phyloP scores from a whole-genome alignment of 23 tunicate genomes.

The Botrylloides violaceus region DNA sequence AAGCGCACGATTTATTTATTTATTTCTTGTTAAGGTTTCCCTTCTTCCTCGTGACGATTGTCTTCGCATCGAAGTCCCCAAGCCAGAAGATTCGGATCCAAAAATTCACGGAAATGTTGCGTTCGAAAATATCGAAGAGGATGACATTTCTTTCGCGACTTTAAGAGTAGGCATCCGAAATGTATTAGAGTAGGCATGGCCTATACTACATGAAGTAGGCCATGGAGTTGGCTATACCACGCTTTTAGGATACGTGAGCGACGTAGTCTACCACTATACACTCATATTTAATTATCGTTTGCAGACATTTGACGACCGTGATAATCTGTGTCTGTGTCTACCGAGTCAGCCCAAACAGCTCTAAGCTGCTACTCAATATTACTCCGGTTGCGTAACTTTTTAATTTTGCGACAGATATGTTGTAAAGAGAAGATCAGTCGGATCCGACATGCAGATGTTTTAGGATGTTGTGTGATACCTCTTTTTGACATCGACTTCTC shows the following conservation, averaged over 20 bases:
- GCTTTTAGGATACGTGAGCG: too few species aligned
- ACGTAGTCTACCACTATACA: too few species aligned
- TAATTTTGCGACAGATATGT: constrained; percentile 52
- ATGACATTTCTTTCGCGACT: constrained; percentile 46
- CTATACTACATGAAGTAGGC: too few species aligned
- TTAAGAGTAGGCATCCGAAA: constrained; percentile 58
- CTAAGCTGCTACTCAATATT: too few species aligned
- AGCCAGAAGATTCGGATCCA: constrained; percentile 17
- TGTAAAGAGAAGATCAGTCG: constrained; percentile 70
- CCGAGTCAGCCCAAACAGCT: too few species aligned
- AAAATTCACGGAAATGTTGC: constrained; percentile 40
- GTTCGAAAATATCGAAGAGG: constrained; percentile 41
- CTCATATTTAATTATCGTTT: too few species aligned
- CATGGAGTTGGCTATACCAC: too few species aligned
- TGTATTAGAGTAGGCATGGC: too few species aligned
- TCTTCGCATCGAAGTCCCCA: constrained; percentile 47
- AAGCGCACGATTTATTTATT: too few species aligned
- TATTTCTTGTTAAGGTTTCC: constrained; percentile 25
- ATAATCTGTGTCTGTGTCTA: too few species aligned
- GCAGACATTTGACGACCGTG: too few species aligned
- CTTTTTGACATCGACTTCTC: constrained; percentile 40
- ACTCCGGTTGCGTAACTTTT: too few species aligned
- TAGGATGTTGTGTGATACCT: constrained; percentile 45
- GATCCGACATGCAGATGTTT: constrained; percentile 32
- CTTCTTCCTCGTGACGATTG: constrained; percentile 54